Evolutionary conservation across 1,140 invertebrate genomes (phyloP), one percentile per base, ranked within the genome.

Genomic region (Ceratoteleas bidentatus): DNA sequence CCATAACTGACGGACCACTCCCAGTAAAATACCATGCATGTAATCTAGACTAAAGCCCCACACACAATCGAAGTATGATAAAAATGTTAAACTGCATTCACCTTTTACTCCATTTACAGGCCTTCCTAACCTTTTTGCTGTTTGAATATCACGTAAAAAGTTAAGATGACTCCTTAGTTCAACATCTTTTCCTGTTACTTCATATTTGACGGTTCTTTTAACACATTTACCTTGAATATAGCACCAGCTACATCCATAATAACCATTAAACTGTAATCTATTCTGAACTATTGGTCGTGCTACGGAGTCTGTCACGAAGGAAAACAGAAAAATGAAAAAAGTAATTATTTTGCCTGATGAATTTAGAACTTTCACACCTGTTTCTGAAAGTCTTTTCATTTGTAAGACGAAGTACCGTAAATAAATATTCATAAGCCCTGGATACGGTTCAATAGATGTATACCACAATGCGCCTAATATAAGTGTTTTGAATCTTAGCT

Each of bases 261-360:
- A 60, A 6, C 69, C 72, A 58, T 76, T 80, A 62, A 74, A 83
- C 58, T 83, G 80, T 5, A 61, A 13, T 40, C 83, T 13, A 43
- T 83, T 83, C 24, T 83, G 75, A 32, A 85, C 43, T n/a, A 83
- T 36, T 36, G 76, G 75, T n/a, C 83, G 70, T 43, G 80, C 70
- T 54, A 79, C 52, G 4, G 70, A 83, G 43, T 83, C 82, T 11
- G 81, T 78, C 6, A 49, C 45, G 11, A 49, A 14, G 66, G 50
- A 13, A 50, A 61, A 61, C 15, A 34, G n/a, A 11, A 65, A 47
- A 56, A 62, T 32, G 57, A 14, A 34, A 16, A 62, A 62, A 34
- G 62, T 62, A 24, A 76, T 24, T 2, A 24, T 4, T 24, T 24
- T 24, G 24, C 24, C 24, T 24, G 24, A 24, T 24, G 24, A 24